Evolutionary conservation across 2,888 invertebrate species (phyloP), one percentile per base, ranked within the genome.

Genomic region (Timema cristinae): DNA sequence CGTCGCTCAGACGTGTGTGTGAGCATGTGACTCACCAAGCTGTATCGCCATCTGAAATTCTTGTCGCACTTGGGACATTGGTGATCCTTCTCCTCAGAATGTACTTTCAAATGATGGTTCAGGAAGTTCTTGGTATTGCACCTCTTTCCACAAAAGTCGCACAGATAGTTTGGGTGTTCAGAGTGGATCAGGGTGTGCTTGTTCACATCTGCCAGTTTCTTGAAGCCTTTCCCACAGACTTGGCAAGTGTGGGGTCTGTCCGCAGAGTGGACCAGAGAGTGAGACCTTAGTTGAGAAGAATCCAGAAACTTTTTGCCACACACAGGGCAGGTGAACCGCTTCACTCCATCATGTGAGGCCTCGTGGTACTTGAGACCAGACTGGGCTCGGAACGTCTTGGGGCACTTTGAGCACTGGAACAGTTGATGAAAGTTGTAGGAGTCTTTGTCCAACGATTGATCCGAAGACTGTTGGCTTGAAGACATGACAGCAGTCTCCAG

Each of bases 91-190:
- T 68, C 67, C 13, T 61, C 59, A 6, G 71, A 67, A 48, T 71
- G 71, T 7, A 67, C 67, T 51, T 61, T 16, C n/a, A 71, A 15
- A 48, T 71, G 71, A 10, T 67, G 54, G 7, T 66, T 71, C 47
- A 71, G 32, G 51, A 61, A 67, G 32, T 61, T 61, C 49, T 63
- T 71, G 4, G 71, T 71, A 15, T 68, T 68, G 61, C 67, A 71
- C 6, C 67, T 68, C 61, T 71, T 71, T 51, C 71, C 71, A 5
- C 68, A 68, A 50, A 68, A 48, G 48, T 54, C 52, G 48, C 68
- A 68, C 16, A 68, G 52, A 47, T 51, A 48, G n/a, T 16, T 51
- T 48, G 15, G n/a, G 48, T 15, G 32, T 13, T 32, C 54, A 0
- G 68, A 68, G 54, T 68, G 68, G 5, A 52, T 54, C 51, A n/a